A percentile compares a stretch with the other conserved stretches of the same genome.
phyloP scores from a whole-genome alignment of 2,888 invertebrate genomes.

The Rhamphomyia laevipes region DNA sequence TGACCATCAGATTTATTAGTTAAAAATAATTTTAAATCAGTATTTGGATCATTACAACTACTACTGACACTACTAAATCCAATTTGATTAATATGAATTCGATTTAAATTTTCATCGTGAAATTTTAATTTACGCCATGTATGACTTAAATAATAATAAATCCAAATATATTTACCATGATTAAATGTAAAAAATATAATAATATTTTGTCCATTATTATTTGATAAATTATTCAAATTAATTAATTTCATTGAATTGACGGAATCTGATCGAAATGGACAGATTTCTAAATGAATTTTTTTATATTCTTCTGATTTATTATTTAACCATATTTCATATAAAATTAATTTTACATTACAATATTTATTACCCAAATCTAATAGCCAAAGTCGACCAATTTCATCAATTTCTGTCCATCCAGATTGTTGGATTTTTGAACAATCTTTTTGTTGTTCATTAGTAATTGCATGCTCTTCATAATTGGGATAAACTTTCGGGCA shows the following conservation, averaged over 20 bases:
- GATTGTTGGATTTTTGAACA: constrained; percentile 15
- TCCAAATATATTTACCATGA: constrained; percentile 12
- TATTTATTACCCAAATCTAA: constrained; percentile 15
- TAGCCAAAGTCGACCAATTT: constrained; percentile 15
- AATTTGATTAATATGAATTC: too few relatives aligned
- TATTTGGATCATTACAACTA: too few relatives aligned
- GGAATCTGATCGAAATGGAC: too few relatives aligned
- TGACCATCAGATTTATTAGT: too few relatives aligned
- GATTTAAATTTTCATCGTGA: too few relatives aligned
- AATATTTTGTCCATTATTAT: constrained; percentile 6
- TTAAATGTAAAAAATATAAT: constrained; percentile 12
- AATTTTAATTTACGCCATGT: constrained; percentile 8
- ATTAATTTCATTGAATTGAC: too few relatives aligned
- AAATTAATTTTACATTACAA: constrained; percentile 17
- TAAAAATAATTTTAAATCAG: too few relatives aligned
- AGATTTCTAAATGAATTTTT: too few relatives aligned
- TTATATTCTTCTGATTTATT: too few relatives aligned
- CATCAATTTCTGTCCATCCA: constrained; percentile 15
- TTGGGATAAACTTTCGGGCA: constrained; percentile 15
- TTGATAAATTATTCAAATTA: too few relatives aligned
- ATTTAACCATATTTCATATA: constrained; percentile 12
- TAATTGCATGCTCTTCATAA: constrained; percentile 5
- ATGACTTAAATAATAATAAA: constrained; percentile 11
- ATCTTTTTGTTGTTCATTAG: constrained; percentile 1
- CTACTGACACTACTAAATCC: too few relatives aligned